phyloP scores from a whole-genome alignment of 2,113 vertebrate genomes.

The Vireo altiloquus region DNA sequence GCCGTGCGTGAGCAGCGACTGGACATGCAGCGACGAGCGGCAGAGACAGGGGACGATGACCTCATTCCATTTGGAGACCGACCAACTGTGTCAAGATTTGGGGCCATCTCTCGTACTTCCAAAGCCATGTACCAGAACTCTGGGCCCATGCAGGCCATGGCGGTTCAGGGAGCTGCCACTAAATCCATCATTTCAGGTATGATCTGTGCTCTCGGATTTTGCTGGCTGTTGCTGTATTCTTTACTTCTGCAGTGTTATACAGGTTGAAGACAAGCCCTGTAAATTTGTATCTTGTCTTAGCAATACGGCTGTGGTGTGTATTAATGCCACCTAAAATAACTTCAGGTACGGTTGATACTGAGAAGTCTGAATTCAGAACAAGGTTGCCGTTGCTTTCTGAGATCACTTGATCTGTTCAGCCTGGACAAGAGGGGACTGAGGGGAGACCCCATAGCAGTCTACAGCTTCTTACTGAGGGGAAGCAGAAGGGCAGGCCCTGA shows the following conservation, averaged over 20 bases:
- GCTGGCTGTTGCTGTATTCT: neutral
- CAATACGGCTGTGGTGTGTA: neutral
- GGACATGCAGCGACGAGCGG: slow-evolving; percentile 86
- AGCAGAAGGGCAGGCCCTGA: neutral
- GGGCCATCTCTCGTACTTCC: slow-evolving; percentile 94
- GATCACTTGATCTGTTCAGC: too few relatives aligned
- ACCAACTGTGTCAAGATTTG: slow-evolving; percentile 95
- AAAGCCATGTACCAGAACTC: slow-evolving; percentile 92
- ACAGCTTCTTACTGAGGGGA: accelerated
- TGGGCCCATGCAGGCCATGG: slow-evolving; percentile 86
- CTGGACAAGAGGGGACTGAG: neutral
- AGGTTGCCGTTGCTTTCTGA: neutral
- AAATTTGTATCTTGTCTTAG: neutral
- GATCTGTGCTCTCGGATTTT: neutral
- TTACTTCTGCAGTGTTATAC: neutral
- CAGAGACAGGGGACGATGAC: slow-evolving; percentile 92
- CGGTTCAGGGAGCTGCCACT: slow-evolving; percentile 83
- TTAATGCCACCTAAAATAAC: neutral
- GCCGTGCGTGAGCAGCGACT: slow-evolving; percentile 84
- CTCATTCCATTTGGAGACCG: slow-evolving; percentile 96
- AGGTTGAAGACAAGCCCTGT: neutral
- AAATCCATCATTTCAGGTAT: slow-evolving; percentile 89
- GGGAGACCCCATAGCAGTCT: neutral
- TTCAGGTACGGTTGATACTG: neutral
- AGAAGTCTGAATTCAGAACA: neutral